Evolutionary conservation across 2,888 invertebrate species (phyloP).

Genomic region (Drosophila mimica): DNA sequence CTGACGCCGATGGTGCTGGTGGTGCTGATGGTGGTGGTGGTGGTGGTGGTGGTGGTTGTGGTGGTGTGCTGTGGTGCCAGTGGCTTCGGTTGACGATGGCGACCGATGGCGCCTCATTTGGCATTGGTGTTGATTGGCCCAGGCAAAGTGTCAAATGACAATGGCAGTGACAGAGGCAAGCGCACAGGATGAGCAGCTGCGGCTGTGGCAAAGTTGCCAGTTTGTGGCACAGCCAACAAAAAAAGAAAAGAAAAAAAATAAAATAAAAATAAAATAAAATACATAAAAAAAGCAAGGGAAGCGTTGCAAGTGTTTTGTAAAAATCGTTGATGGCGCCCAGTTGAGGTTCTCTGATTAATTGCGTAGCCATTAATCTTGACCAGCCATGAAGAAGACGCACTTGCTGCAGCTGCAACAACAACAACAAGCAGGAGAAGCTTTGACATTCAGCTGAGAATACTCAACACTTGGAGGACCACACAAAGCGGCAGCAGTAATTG

Average conservation of each 20-base stretch:
- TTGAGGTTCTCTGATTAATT: slow-evolving; percentile 80
- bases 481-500: slow-evolving; percentile 61
- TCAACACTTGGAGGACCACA: slow-evolving; percentile 58
- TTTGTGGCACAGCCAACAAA: not conserved
- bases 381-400: slow-evolving; percentile 47
- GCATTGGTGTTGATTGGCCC: slow-evolving; percentile 71
- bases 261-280: not conserved
- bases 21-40: not conserved
- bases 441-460: slow-evolving; percentile 30
- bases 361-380: slow-evolving; percentile 84
- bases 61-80: slow-evolving; percentile 5
- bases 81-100: slow-evolving; percentile 33
- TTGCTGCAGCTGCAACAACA: slow-evolving; percentile 7
- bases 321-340: slow-evolving; percentile 74
- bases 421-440: slow-evolving; percentile 17
- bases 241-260: not conserved
- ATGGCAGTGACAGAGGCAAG: slow-evolving; percentile 38
- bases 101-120: slow-evolving; percentile 70
- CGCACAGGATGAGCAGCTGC: slow-evolving; percentile 4
- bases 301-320: slow-evolving; percentile 63
- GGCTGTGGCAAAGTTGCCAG: not conserved
- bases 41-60: not conserved
- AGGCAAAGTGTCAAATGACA: slow-evolving; percentile 76
- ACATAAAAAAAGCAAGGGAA: slow-evolving; percentile 29
- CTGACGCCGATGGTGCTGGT: not conserved